Conservation (phyloP, 2,888 invertebrate species). For the Anticlea derivata region DNA sequence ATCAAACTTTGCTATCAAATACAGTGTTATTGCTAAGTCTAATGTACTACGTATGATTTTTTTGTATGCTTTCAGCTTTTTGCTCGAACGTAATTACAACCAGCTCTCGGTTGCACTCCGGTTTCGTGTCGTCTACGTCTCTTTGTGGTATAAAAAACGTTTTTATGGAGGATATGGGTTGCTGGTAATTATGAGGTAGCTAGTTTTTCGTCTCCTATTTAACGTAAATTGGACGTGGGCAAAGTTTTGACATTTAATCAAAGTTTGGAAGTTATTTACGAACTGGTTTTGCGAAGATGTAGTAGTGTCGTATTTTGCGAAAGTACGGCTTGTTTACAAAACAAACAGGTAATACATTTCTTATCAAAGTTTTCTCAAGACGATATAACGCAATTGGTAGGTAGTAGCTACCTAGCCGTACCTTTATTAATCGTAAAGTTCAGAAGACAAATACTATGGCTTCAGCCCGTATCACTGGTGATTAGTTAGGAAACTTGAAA, state of each 20-base stretch:
- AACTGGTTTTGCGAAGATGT: conserved; percentile 23
- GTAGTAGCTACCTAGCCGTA: not conserved
- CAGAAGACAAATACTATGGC: not conserved
- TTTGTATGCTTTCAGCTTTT: too few relatives aligned
- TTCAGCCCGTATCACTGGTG: too few relatives aligned
- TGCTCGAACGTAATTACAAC: too few relatives aligned
- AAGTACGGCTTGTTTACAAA: conserved; percentile 11
- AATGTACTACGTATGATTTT: too few relatives aligned
- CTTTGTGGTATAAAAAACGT: not conserved
- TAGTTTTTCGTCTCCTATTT: conserved; percentile 62
- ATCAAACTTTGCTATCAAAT: too few relatives aligned
- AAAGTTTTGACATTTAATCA: conserved; percentile 38
- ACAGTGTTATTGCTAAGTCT: too few relatives aligned
- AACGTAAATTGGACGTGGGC: conserved; percentile 42
- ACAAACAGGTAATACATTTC: not conserved
- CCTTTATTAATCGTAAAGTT: not conserved
- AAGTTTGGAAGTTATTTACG: conserved; percentile 29
- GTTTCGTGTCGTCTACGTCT: not conserved
- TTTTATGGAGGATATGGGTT: conserved; percentile 36
- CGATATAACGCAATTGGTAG: too few relatives aligned
- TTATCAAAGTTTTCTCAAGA: not conserved
- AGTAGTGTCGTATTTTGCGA: not conserved
- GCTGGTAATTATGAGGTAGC: conserved; percentile 61
- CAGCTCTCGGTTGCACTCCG: not conserved
- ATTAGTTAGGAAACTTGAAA: too few relatives aligned